Evolutionary conservation across 2,888 invertebrate species (phyloP), one percentile per base, ranked within the genome.

Genomic region (Sminthurides aquaticus): DNA sequence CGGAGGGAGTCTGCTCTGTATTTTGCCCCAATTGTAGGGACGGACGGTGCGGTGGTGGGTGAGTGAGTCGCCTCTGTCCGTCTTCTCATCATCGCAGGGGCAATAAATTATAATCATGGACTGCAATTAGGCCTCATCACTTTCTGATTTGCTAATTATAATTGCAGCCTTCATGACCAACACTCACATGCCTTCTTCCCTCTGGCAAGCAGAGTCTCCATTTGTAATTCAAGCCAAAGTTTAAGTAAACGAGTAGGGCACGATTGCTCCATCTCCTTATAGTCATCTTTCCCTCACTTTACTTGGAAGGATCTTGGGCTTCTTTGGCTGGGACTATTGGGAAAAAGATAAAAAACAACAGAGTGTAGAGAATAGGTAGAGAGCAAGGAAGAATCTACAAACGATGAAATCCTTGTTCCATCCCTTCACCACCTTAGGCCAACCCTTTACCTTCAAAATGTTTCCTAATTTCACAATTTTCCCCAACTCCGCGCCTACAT

Each of bases 121-220:
- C 62, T 28, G 65, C 64, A 70, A 70, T 70, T 67, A 68, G 65
- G 58, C 63, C 66, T 70, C 70, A 67, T 70, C 67, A 70, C 62
- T 61, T 60, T 64, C 60, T 62, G 68, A 66, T 70, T 70, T 70
- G 70, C 70, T 70, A 70, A 70, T 68, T 70, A 70, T 70, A 70
- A 70, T 70, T 70, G 66, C 62, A 57, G 55, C 62, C 64, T 60
- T 64, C 63, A 67, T 60, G 15, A 58, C 22, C 43, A 57, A 57
- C 29, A 57, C 27, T 27, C 57, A 28, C 22, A 20, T 52, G 18
- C 22, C 8, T 52, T 57, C 29, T 57, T 5, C 57, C 57, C 20
- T 28, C 25, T 18, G 25, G 58, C 43, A 5, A 34, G 43, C 15
- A 5, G 8, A 11, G 43, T 34, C 15, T 34, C 43, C 43, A 11